A percentile compares a stretch with the other conserved stretches of the same genome.
Evolutionary conservation across 2,888 invertebrate species (phyloP).

Genomic region (Syrista parreyssii): DNA sequence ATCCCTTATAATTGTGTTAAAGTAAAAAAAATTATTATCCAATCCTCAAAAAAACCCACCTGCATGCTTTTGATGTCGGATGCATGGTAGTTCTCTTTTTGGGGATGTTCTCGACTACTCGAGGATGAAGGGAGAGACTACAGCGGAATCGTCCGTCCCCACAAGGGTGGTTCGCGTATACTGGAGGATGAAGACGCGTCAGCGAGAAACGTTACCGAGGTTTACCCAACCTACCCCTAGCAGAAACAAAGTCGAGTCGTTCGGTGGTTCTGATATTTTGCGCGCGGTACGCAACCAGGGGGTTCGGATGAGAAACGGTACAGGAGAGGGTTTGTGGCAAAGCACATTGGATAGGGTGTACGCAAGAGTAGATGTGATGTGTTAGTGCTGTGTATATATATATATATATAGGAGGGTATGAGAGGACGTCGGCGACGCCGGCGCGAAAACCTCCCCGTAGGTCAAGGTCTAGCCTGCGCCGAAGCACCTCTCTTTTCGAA

Average conservation of each 20-base stretch:
- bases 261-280: background rate
- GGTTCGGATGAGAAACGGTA: background rate
- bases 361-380: slow-evolving; percentile 7
- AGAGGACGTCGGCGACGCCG: slow-evolving; percentile 49
- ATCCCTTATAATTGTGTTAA: too few relatives aligned
- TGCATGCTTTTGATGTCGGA: slow-evolving; percentile 55
- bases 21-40: background rate
- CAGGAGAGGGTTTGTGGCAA: slow-evolving; percentile 3
- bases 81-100: slow-evolving; percentile 51
- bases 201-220: slow-evolving; percentile 12
- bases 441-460: slow-evolving; percentile 60
- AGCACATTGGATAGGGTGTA: background rate
- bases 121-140: background rate
- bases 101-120: slow-evolving; percentile 11
- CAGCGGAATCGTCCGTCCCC: background rate
- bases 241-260: slow-evolving; percentile 67
- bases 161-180: slow-evolving; percentile 40
- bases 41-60: slow-evolving; percentile 43
- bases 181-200: slow-evolving; percentile 33
- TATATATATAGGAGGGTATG: slow-evolving; percentile 18
- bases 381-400: slow-evolving; percentile 1
- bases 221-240: slow-evolving; percentile 69
- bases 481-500: slow-evolving; percentile 10
- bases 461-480: slow-evolving; percentile 56
- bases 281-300: slow-evolving; percentile 15